Conservation (phyloP, 2,797 vertebrate genomes). For the Sebastes steindachneri region DNA sequence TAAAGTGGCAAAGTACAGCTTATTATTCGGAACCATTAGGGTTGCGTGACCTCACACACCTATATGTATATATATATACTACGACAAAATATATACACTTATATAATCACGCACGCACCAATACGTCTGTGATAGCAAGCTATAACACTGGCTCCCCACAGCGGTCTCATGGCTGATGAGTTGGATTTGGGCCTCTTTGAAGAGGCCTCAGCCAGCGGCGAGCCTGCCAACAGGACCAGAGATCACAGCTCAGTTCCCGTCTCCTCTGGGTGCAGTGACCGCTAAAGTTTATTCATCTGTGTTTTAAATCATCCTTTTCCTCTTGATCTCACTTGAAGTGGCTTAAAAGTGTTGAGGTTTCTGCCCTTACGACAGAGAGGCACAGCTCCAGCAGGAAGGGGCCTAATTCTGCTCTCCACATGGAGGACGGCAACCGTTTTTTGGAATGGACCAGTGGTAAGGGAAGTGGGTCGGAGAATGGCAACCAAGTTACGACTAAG, state of each 20-base stretch:
- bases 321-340: slow-evolving; percentile 71
- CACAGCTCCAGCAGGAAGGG: slow-evolving; percentile 39
- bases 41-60: neutral
- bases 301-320: slow-evolving; percentile 77
- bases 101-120: neutral
- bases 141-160: slow-evolving; percentile 40
- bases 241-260: slow-evolving; percentile 66
- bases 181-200: slow-evolving; percentile 62
- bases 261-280: slow-evolving; percentile 65
- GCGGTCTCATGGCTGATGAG: slow-evolving; percentile 57
- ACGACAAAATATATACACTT: neutral
- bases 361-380: slow-evolving; percentile 45
- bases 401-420: slow-evolving; percentile 41
- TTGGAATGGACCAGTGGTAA: neutral
- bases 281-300: slow-evolving; percentile 74
- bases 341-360: slow-evolving; percentile 76
- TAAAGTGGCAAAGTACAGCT: slow-evolving; percentile 31
- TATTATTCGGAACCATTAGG: slow-evolving; percentile 7
- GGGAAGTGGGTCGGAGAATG: slow-evolving; percentile 27
- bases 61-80: neutral
- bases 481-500: slow-evolving; percentile 30
- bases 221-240: slow-evolving; percentile 58
- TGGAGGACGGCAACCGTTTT: slow-evolving; percentile 32
- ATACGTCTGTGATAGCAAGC: slow-evolving; percentile 4
- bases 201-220: slow-evolving; percentile 60